Evolutionary conservation across 92 coral and sea anemone species (phyloP).

Genomic region (Epizoanthus scotinus): DNA sequence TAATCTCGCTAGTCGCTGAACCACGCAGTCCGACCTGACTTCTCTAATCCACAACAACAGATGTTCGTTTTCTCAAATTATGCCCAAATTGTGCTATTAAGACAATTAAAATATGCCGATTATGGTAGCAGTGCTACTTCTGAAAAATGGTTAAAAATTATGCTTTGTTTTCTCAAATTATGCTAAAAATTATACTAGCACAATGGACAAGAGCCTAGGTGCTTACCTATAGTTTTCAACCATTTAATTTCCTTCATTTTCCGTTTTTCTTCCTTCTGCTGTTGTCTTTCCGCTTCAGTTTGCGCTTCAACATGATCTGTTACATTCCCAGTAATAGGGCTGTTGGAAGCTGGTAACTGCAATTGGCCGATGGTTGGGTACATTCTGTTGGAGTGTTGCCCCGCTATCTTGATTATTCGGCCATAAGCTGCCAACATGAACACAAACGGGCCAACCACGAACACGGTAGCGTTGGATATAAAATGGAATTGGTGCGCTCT

Average conservation of each 20-base stretch:
- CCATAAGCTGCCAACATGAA: conserved; percentile 47
- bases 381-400: conserved; percentile 44
- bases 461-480: conserved; percentile 14
- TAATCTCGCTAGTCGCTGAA: no score
- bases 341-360: background rate
- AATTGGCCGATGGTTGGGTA: conserved; percentile 18
- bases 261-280: conserved; percentile 5
- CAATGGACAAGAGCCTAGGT: no score
- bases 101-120: no score
- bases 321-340: background rate
- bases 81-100: no score
- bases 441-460: conserved; percentile 36
- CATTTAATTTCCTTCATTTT: conserved; percentile 51
- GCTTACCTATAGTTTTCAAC: conserved; percentile 66
- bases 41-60: no score
- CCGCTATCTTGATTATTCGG: conserved; percentile 42
- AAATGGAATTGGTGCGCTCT: conserved; percentile 17
- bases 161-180: no score
- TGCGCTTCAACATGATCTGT: background rate
- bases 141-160: no score
- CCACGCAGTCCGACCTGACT: no score
- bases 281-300: background rate
- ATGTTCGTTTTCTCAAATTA: no score
- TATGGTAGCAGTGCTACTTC: no score
- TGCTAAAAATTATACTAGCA: no score